Base-by-base conservation (phyloP, 1,140 invertebrate species). In the Lutraria rhynchaena region DNA sequence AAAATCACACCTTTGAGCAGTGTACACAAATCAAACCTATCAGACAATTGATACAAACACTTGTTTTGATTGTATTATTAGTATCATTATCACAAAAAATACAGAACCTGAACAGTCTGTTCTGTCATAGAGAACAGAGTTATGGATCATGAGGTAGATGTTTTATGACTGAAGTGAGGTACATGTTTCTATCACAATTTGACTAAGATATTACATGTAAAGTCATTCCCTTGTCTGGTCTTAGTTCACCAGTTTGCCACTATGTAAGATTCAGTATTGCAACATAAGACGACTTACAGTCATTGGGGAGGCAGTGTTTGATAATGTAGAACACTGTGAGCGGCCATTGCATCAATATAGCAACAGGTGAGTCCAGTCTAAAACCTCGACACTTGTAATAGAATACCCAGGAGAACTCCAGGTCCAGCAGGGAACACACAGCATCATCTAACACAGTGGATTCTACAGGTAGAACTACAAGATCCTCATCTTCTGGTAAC, bases 371-470 rank as follows among this genome's bases (percentile, higher is more conserved):
- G 71, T 87, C 81, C 13, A 86, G 46, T 22, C 76, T 65, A 49
- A 88, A 87, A 5, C 86, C 85, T 24, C 86, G 31, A 55, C 53
- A 82, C 2, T 67, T 51, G 67, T 88, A 88, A 49, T 88, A 88
- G 1, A 33, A 53, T 17, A 35, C 13, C 87, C 87, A 88, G 81
- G 57, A 27, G 19, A 37, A 22, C 11, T 82, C 9, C 0, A 24
- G 53, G 3, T 60, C 41, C 0, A 31, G 13, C 19, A 27, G 22
- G 22, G 15, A 17, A 3, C 11, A 11, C 17, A 57, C 41, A 11
- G 29, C 9, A 29, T 73, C 57, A 41, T 81, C 55, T 17, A 81
- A 49, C 33, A 65, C 55, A 11, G 17, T 49, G 15, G 69, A 73
- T 46, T 81, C 78, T 41, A 81, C 69, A 4, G 78, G 78, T 44